phyloP scores from a whole-genome alignment of 2,888 invertebrate genomes.

The Odontocolon sp. region DNA sequence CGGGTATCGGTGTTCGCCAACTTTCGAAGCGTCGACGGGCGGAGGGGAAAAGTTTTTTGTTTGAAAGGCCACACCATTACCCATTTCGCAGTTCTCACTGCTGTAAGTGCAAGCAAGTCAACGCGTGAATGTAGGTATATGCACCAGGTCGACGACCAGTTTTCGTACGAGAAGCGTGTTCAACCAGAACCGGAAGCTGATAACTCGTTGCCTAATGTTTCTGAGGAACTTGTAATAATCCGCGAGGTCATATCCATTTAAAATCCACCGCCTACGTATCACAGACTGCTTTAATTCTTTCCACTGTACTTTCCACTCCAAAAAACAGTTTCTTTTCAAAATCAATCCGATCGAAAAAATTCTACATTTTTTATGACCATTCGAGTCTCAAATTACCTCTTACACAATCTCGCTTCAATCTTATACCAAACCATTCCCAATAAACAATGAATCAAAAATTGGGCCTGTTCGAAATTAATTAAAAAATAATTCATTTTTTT shows the following conservation, averaged over 20 bases:
- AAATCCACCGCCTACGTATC: no score
- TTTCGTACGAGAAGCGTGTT: conserved; percentile 44
- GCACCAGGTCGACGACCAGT: conserved; percentile 45
- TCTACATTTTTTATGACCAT: no score
- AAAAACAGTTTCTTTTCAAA: no score
- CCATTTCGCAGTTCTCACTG: conserved; percentile 10
- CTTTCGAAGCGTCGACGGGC: conserved; percentile 45
- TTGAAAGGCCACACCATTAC: conserved; percentile 17
- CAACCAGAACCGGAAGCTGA: conserved; percentile 52
- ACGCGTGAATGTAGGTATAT: conserved; percentile 11
- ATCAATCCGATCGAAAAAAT: no score
- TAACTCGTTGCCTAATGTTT: conserved; percentile 1
- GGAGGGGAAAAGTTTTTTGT: conserved; percentile 5
- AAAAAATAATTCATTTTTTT: background rate
- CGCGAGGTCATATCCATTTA: conserved; percentile 27
- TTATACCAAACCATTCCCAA: no score
- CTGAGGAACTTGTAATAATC: conserved; percentile 18
- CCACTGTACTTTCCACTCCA: no score
- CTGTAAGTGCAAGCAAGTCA: background rate
- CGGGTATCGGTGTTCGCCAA: conserved; percentile 44
- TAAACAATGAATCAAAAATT: no score
- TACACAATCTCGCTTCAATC: no score
- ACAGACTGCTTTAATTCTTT: no score
- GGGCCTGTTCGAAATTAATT: background rate
- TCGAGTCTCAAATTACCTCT: no score